A percentile compares a stretch with the other conserved stretches of the same genome.
phyloP scores from a whole-genome alignment of 1,140 invertebrate species.

The Pemphigus obesinymphae region DNA sequence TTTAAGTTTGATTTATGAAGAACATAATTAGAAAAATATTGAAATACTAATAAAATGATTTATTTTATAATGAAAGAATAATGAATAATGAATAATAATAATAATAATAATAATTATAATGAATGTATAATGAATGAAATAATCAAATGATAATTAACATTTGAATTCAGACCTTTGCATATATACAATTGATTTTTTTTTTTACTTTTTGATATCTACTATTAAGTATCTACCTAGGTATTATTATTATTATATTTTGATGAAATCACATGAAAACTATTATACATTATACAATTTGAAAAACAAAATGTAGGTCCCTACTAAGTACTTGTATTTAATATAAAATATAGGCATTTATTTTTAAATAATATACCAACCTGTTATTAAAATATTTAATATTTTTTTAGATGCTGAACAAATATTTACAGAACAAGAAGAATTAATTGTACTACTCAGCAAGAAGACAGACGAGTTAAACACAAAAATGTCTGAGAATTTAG shows the following conservation, averaged over 20 bases:
- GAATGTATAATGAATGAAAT: no score
- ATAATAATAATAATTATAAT: no score
- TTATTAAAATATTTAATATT: background rate
- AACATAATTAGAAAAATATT: background rate
- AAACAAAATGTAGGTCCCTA: no score
- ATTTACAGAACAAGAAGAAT: conserved; percentile 53
- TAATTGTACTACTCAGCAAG: conserved; percentile 51
- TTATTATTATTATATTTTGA: background rate
- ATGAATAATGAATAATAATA: background rate
- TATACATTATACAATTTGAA: no score
- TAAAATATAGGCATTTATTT: no score
- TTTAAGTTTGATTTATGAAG: no score
- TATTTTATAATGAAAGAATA: background rate
- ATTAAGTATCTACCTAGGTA: background rate
- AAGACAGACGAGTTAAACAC: conserved; percentile 52
- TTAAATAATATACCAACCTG: no score
- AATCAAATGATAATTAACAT: no score
- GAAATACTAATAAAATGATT: background rate
- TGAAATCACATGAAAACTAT: background rate
- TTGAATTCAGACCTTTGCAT: no score
- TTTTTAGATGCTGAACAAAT: conserved; percentile 54
- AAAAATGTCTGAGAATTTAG: conserved; percentile 54
- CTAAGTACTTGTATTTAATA: no score
- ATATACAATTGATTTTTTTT: no score
- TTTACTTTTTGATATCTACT: no score